Base-by-base conservation (phyloP, 2,797 vertebrate genomes). In the Arrhamphus sclerolepis region DNA sequence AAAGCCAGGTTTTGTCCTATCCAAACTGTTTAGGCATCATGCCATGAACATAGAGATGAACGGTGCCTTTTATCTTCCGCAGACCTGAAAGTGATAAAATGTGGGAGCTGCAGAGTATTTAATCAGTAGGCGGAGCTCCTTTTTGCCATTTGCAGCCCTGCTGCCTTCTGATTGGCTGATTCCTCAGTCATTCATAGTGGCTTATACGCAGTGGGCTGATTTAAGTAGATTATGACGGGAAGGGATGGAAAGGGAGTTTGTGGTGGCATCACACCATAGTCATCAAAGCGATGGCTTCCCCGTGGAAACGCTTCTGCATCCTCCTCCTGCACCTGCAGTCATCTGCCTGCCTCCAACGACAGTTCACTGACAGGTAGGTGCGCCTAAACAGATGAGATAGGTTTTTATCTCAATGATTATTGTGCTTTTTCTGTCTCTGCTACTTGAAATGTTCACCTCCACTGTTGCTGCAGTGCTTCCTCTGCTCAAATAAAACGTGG, bases 171-270 rank as follows among this genome's bases (percentile, higher is more conserved):
- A 80, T 81, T 87, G 87, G 77, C 46, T 49, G 72, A 56, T 57
- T 18, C 53, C 4, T 40, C 31, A 22, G 43, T 75, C 71, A 39
- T 56, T 83, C 64, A 44, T 17, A 17, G 53, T 62, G 72, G 65
- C 13, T 81, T 82, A 80, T 5, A 72, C 68, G 7, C 44, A 7
- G 79, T 71, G 81, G 74, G 75, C 75, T 80, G 87, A 81, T 80
- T 83, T 78, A 84, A 87, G 81, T 74, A 75, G 85, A 86, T 89
- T 86, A 89, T 3, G 19, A 21, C 39, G 62, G 31, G 57, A 38
- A 24, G 74, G 40, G 48, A 62, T 44, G 46, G 31, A 52, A 62
- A 64, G 42, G 66, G 55, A 71, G 61, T 24, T 44, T 52, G 57
- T 77, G 47, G 67, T 67, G 79, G 81, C 58, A 81, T 83, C 77